phyloP scores from a whole-genome alignment of 2,113 vertebrate genomes.

The Eudorcas thomsonii region DNA sequence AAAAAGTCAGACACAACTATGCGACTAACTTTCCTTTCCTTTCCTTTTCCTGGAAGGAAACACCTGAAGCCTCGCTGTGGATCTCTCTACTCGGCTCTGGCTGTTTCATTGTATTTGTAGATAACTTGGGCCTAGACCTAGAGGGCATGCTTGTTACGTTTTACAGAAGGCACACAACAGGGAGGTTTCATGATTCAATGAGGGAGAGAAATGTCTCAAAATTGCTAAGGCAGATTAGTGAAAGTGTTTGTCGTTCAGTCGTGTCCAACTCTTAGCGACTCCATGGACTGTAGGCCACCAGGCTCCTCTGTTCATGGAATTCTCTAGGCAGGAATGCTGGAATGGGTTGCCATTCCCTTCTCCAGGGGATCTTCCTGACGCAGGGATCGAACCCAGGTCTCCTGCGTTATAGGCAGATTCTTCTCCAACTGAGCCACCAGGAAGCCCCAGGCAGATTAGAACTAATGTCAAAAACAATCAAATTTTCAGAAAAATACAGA shows the following conservation, averaged over 20 bases:
- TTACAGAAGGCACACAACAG: neutral
- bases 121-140: neutral
- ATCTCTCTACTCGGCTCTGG: neutral
- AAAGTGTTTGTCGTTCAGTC: neutral
- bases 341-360: neutral
- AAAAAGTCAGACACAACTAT: neutral
- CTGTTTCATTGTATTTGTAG: neutral
- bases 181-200: neutral
- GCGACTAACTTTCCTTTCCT: neutral
- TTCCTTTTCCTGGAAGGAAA: neutral
- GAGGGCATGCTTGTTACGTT: neutral
- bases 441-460: neutral
- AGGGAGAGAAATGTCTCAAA: neutral
- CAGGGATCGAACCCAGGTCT: neutral
- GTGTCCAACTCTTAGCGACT: neutral
- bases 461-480: neutral
- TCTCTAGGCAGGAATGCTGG: neutral
- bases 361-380: neutral
- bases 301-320: neutral
- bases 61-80: neutral
- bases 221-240: neutral
- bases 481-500: neutral
- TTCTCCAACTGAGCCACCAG: neutral
- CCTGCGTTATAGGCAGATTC: neutral
- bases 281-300: neutral